phyloP scores from a whole-genome alignment of 2,888 invertebrate species.

The Lissocephala sabroskyi region DNA sequence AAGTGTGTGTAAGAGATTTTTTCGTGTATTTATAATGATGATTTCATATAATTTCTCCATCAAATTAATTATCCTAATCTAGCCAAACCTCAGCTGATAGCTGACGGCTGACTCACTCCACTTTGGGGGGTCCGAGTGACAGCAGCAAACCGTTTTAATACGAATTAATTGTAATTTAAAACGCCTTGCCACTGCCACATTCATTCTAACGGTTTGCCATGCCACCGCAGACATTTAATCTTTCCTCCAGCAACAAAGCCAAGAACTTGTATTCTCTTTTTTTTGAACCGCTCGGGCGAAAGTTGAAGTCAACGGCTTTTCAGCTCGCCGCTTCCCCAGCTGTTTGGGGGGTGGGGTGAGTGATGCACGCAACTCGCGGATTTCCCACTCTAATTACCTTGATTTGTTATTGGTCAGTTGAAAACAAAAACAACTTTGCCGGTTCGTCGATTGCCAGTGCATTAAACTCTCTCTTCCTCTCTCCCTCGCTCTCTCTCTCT shows the following conservation, averaged over 20 bases:
- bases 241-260: constrained; percentile 7
- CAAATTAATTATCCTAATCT: no score
- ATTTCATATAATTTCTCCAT: constrained; percentile 35
- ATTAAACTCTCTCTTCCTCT: constrained; percentile 42
- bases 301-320: constrained; percentile 13
- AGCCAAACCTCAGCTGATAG: no score
- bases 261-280: constrained; percentile 27
- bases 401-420: constrained; percentile 37
- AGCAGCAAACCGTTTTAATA: not conserved
- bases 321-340: not conserved
- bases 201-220: constrained; percentile 33
- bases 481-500: not conserved
- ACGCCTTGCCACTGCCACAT: constrained; percentile 16
- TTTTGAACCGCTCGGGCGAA: constrained; percentile 22
- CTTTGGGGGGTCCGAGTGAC: no score
- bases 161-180: constrained; percentile 40
- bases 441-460: constrained; percentile 31
- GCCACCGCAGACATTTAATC: constrained; percentile 43
- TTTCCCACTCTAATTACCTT: constrained; percentile 44
- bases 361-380: constrained; percentile 22
- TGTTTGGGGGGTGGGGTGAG: no score
- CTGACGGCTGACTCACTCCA: no score
- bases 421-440: constrained; percentile 19
- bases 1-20: constrained; percentile 4
- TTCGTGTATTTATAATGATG: constrained; percentile 50